Percentiles rank a stretch among this genome's conserved stretches.
These are phyloP conservation scores for Tortrix viridana DNA, from an alignment of 2,888 invertebrate genomes.

Conservation along the genomic window DNA sequence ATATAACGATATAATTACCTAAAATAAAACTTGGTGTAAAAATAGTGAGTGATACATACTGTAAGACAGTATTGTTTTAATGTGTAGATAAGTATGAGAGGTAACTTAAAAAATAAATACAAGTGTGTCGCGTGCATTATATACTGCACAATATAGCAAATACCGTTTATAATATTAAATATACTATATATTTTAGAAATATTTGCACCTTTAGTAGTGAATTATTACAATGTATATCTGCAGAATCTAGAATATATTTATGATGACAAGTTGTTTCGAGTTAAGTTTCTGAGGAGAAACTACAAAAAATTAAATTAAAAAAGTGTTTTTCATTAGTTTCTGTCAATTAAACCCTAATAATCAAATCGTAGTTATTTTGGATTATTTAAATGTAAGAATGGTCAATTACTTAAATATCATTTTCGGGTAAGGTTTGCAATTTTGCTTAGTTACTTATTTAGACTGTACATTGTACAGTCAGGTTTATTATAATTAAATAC, in stretches of 20 bases:
- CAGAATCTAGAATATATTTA: slow-evolving; percentile 74
- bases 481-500: slow-evolving; percentile 35
- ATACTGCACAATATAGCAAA: slow-evolving; percentile 78
- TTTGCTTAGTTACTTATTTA: slow-evolving; percentile 56
- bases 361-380: slow-evolving; percentile 75
- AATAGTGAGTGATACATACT: slow-evolving; percentile 78
- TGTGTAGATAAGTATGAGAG: slow-evolving; percentile 69
- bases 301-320: slow-evolving; percentile 54
- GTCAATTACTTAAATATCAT: slow-evolving; percentile 79
- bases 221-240: slow-evolving; percentile 79
- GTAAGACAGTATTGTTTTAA: slow-evolving; percentile 80
- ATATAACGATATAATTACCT: slow-evolving; percentile 64
- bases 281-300: slow-evolving; percentile 67
- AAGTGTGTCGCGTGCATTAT: slow-evolving; percentile 80
- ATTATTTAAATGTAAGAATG: slow-evolving; percentile 81
- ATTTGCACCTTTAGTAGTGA: slow-evolving; percentile 83
- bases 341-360: slow-evolving; percentile 82
- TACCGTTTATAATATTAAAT: slow-evolving; percentile 70
- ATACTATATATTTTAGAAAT: slow-evolving; percentile 81
- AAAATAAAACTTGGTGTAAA: slow-evolving; percentile 72
- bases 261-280: slow-evolving; percentile 52
- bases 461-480: slow-evolving; percentile 39
- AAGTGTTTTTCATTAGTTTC: slow-evolving; percentile 77
- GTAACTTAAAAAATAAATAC: slow-evolving; percentile 46
- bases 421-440: slow-evolving; percentile 64